Evolutionary conservation across 1,140 invertebrate species (phyloP).

Genomic region (Drosophila sp.): DNA sequence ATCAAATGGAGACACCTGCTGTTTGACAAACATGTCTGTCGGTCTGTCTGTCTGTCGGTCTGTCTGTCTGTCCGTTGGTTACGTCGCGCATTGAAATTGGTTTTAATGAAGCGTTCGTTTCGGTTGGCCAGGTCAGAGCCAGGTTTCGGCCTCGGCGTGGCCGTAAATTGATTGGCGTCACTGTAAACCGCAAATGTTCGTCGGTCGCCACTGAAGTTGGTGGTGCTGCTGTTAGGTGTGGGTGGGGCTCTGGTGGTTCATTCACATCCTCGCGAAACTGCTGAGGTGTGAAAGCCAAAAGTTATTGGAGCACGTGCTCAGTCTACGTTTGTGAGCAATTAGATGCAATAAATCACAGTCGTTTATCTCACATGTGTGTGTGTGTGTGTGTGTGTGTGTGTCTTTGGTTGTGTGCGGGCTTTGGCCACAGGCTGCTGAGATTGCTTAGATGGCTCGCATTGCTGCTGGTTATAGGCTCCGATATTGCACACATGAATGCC

Average conservation of each 20-base stretch:
- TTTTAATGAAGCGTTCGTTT: slow-evolving; percentile 65
- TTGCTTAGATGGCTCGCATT: slow-evolving; percentile 36
- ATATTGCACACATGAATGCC: slow-evolving; percentile 47
- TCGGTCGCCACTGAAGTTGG: slow-evolving; percentile 4
- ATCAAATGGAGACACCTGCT: slow-evolving; percentile 32
- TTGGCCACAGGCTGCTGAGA: slow-evolving; percentile 22
- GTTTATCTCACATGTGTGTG: slow-evolving; percentile 51
- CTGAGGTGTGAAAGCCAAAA: slow-evolving; percentile 73
- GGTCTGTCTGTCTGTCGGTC: slow-evolving; percentile 14
- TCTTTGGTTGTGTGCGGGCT: slow-evolving; percentile 24
- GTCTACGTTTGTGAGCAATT: slow-evolving; percentile 64
- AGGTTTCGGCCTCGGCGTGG: not conserved
- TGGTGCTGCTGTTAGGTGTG: not conserved
- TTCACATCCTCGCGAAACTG: slow-evolving; percentile 48
- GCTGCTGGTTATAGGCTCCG: slow-evolving; percentile 47
- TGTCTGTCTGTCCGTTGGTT: slow-evolving; percentile 10
- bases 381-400: not conserved
- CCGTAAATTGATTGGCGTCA: slow-evolving; percentile 69
- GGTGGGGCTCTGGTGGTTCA: slow-evolving; percentile 8
- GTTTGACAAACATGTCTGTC: slow-evolving; percentile 37
- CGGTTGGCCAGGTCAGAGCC: slow-evolving; percentile 30
- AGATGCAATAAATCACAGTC: slow-evolving; percentile 73
- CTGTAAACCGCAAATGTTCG: slow-evolving; percentile 54
- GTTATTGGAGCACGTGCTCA: slow-evolving; percentile 73
- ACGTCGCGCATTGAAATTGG: slow-evolving; percentile 55